These are phyloP conservation scores for Sminthurides bifidus DNA, from an alignment of 1,140 invertebrate genomes.

Conservation along the genomic window DNA sequence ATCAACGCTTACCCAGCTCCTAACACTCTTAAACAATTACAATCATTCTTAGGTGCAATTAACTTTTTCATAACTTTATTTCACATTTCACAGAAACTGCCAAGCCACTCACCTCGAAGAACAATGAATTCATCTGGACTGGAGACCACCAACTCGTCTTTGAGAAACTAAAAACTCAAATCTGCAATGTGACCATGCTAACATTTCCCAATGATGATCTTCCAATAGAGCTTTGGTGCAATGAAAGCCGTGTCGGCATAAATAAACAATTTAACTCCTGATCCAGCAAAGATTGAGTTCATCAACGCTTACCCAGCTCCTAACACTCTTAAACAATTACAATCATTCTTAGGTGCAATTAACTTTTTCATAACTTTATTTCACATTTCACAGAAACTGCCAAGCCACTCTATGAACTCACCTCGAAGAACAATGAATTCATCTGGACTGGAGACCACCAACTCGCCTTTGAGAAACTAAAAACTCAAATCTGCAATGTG, in stretches of 20 bases:
- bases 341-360: background rate
- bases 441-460: slow-evolving; percentile 34
- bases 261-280: slow-evolving; percentile 33
- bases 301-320: slow-evolving; percentile 32
- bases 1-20: slow-evolving; percentile 32
- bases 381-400: slow-evolving; percentile 25
- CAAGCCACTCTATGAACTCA: slow-evolving; percentile 12
- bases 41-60: background rate
- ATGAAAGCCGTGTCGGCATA: slow-evolving; percentile 33
- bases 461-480: slow-evolving; percentile 36
- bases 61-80: slow-evolving; percentile 37
- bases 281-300: slow-evolving; percentile 32
- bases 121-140: slow-evolving; percentile 35
- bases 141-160: slow-evolving; percentile 34
- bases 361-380: slow-evolving; percentile 37
- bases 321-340: slow-evolving; percentile 9
- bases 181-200: slow-evolving; percentile 29
- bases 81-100: slow-evolving; percentile 25
- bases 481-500: slow-evolving; percentile 29
- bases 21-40: slow-evolving; percentile 9
- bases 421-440: slow-evolving; percentile 35
- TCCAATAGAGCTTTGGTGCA: slow-evolving; percentile 14
- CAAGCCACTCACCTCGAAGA: slow-evolving; percentile 33
- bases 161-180: slow-evolving; percentile 34
- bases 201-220: slow-evolving; percentile 27